Base-by-base conservation (phyloP, 2,797 vertebrate species). In the Leptodactylus fallax region DNA sequence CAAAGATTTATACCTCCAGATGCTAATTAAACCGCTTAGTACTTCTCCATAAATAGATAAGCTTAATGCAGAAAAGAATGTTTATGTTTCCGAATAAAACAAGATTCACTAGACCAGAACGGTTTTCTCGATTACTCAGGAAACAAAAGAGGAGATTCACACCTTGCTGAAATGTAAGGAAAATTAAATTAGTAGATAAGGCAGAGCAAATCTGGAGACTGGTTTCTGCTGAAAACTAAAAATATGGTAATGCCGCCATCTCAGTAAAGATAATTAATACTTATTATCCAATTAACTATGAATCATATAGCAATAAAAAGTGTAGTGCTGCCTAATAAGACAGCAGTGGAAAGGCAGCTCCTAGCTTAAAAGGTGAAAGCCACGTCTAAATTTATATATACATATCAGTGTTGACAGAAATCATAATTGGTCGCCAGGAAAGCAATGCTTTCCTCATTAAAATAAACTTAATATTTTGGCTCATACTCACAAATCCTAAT, bases 1-100 rank as follows among this genome's bases (percentile, higher is more conserved):
- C 87, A 89, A 78, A 79, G 79, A 89, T 86, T 86, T 86, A 89
- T 89, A 89, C 79, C 79, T 72, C 79, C 88, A 82, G 88, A 72
- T 89, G 88, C 53, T 86, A 89, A 86, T 89, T 89, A 89, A 86
- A 82, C 71, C 60, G 79, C 81, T 89, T 86, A 89, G 61, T 60
- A 69, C 56, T 79, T 84, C 79, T 83, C 72, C 79, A 89, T 47
- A 89, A 81, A 89, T 86, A 86, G 79, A 67, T 69, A 85, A 86
- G 72, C 85, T 69, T 89, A 89, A 76, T 81, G 78, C 27, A 58
- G 58, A 47, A 79, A 85, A 79, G 56, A 88, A 85, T 81, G 69
- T 85, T 79, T 88, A 71, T 36, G 49, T 87, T 87, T 78, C 81
- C 13, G 56, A 74, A 53, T 79, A 71, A 87, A 87, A 63, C 45